phyloP scores from a whole-genome alignment of 2,888 invertebrate genomes.

The Hypolimnas misippus region DNA sequence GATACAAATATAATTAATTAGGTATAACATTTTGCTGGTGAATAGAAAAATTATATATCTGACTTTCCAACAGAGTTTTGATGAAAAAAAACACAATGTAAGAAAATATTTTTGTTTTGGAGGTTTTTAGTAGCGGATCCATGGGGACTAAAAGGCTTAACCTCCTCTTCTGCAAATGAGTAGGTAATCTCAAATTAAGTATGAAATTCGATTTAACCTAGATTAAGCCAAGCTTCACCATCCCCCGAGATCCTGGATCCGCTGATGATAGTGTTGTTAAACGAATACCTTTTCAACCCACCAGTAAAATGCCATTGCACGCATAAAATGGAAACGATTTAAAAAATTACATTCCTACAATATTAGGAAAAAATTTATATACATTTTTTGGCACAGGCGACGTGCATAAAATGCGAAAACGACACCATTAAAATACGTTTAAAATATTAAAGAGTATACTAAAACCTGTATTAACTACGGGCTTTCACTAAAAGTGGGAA shows the following conservation, averaged over 20 bases:
- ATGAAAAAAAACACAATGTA: background rate
- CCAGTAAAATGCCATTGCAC: slow-evolving; percentile 44
- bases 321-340: slow-evolving; percentile 52
- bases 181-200: no score
- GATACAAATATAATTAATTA: slow-evolving; percentile 17
- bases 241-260: no score
- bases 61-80: background rate
- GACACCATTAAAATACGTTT: slow-evolving; percentile 60
- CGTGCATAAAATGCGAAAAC: slow-evolving; percentile 63
- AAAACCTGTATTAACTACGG: slow-evolving; percentile 76
- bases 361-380: slow-evolving; percentile 60
- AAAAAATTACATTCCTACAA: slow-evolving; percentile 52
- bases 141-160: no score
- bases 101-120: background rate
- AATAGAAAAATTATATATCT: background rate
- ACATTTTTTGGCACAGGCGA: slow-evolving; percentile 76
- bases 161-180: no score
- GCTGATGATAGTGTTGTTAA: no score
- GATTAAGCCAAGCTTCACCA: no score
- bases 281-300: slow-evolving; percentile 23
- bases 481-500: slow-evolving; percentile 70
- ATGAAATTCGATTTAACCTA: no score
- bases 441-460: slow-evolving; percentile 69
- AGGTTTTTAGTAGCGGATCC: no score
- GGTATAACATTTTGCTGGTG: slow-evolving; percentile 11